Evolutionary conservation across 2,888 invertebrate species (phyloP).

Genomic region (Chydorus sphaericus): DNA sequence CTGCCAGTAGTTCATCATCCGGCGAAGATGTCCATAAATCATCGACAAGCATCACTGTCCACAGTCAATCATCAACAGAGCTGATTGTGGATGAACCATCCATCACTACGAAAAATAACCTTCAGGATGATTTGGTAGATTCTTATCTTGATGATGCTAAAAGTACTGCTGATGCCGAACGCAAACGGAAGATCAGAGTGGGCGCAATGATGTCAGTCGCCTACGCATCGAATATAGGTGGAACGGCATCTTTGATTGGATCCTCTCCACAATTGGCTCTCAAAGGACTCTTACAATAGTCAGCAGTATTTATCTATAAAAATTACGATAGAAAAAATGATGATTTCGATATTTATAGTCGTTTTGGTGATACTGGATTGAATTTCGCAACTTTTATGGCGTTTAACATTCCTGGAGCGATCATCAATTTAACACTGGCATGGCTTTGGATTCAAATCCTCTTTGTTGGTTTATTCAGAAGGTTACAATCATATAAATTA

Average conservation of each 20-base stretch:
- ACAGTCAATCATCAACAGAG: too few relatives aligned
- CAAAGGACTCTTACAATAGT: conserved; percentile 60
- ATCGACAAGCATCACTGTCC: too few relatives aligned
- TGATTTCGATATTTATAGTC: neutral
- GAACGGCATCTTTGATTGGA: conserved; percentile 59
- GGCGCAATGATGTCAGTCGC: conserved; percentile 37
- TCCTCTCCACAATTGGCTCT: conserved; percentile 67
- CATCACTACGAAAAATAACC: too few relatives aligned
- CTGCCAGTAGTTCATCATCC: too few relatives aligned
- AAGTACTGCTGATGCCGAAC: neutral
- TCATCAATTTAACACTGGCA: conserved; percentile 56
- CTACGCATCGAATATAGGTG: conserved; percentile 61
- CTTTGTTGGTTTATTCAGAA: conserved; percentile 45
- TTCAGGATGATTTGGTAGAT: too few relatives aligned
- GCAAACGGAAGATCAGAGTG: neutral
- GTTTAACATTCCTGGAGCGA: conserved; percentile 68
- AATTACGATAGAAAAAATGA: too few relatives aligned
- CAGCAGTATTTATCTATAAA: too few relatives aligned
- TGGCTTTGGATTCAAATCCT: conserved; percentile 66
- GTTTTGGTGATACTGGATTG: conserved; percentile 25
- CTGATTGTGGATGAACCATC: too few relatives aligned
- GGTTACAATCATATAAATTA: too few relatives aligned
- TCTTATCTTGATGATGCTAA: too few relatives aligned
- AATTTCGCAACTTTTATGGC: conserved; percentile 78
- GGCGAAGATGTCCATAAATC: too few relatives aligned